These are phyloP conservation scores for Acleris holmiana DNA, from an alignment of 2,888 invertebrate species.

Conservation along the genomic window DNA sequence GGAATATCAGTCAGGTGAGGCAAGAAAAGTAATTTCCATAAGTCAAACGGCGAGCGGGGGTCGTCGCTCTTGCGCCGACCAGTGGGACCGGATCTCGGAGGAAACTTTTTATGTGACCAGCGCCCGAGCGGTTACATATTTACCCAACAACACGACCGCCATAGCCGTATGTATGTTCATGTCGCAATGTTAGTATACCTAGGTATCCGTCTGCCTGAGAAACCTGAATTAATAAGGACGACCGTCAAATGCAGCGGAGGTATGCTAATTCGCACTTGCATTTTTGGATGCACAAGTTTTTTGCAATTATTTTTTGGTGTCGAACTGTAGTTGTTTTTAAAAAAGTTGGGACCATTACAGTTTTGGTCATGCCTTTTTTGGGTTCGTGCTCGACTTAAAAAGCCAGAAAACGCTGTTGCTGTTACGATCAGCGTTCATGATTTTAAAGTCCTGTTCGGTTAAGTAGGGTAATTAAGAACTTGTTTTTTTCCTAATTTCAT, in stretches of 20 bases:
- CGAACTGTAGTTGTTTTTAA: slow-evolving; percentile 4
- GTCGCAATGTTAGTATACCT: slow-evolving; percentile 15
- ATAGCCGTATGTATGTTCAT: slow-evolving; percentile 39
- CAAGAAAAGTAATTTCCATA: slow-evolving; percentile 80
- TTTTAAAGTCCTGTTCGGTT: neutral
- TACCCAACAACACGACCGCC: slow-evolving; percentile 63
- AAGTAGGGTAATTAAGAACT: neutral
- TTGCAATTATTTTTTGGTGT: neutral
- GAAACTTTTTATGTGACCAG: slow-evolving; percentile 77
- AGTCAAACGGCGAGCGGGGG: slow-evolving; percentile 76
- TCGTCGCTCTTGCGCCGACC: slow-evolving; percentile 77
- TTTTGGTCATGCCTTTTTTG: slow-evolving; percentile 2
- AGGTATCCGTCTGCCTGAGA: slow-evolving; percentile 22
- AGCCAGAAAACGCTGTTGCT: neutral
- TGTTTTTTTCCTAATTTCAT: neutral
- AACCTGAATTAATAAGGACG: slow-evolving; percentile 27
- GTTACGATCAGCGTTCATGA: neutral
- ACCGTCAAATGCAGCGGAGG: slow-evolving; percentile 15
- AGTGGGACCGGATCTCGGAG: slow-evolving; percentile 77
- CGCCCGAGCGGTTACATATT: slow-evolving; percentile 69
- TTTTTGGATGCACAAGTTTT: slow-evolving; percentile 22
- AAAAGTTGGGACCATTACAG: neutral
- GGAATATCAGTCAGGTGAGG: slow-evolving; percentile 64
- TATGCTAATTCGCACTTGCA: slow-evolving; percentile 23
- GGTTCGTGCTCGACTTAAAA: neutral